phyloP scores from a whole-genome alignment of 2,888 invertebrate genomes.

The Dryobotodes eremita region DNA sequence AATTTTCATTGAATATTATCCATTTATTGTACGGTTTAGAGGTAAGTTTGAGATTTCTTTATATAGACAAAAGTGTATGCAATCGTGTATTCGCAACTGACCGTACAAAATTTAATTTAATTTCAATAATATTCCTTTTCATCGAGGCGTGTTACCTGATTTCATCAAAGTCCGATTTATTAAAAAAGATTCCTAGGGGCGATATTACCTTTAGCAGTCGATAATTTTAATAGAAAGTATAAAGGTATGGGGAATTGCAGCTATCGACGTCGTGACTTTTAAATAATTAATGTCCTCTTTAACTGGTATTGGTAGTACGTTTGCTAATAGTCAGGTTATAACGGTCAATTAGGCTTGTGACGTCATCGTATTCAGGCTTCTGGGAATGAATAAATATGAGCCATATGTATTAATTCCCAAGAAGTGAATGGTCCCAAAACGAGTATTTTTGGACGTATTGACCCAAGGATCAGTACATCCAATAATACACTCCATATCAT shows the following conservation, averaged over 20 bases:
- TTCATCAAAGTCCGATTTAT: conserved; percentile 15
- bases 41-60: no score
- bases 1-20: no score
- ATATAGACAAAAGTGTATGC: no score
- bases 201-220: conserved; percentile 8
- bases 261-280: not conserved
- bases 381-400: conserved; percentile 1
- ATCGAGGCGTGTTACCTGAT: not conserved
- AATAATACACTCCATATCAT: not conserved
- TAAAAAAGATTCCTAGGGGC: conserved; percentile 14
- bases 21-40: no score
- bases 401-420: not conserved
- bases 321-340: not conserved
- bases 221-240: not conserved
- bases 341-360: not conserved
- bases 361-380: not conserved
- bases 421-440: not conserved
- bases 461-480: not conserved
- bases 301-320: not conserved
- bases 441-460: not conserved
- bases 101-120: no score
- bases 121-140: conserved; percentile 5
- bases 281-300: conserved; percentile 2
- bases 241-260: not conserved
- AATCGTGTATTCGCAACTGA: no score